Evolutionary conservation across 2,797 vertebrate species (phyloP).

Genomic region (Sebastes trivittatus): DNA sequence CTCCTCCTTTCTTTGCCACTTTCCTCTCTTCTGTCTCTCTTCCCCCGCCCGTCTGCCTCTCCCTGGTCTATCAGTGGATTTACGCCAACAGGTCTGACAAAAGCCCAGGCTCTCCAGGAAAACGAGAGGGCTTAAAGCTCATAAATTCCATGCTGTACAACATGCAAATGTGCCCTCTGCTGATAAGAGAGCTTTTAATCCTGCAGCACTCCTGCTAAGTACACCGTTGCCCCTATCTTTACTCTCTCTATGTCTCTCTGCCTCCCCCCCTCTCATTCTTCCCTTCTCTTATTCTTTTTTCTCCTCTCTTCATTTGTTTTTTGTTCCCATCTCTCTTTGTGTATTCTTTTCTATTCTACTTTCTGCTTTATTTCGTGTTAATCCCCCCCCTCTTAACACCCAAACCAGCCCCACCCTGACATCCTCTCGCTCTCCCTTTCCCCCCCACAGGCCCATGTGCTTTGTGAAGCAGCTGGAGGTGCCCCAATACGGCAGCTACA

Average conservation of each 20-base stretch:
- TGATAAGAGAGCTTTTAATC: constrained; percentile 86
- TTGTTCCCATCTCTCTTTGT: neutral
- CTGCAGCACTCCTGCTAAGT: constrained; percentile 74
- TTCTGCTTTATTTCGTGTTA: neutral
- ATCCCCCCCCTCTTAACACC: neutral
- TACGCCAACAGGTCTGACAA: constrained; percentile 77
- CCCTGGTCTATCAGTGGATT: constrained; percentile 71
- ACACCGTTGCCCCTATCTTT: constrained; percentile 71
- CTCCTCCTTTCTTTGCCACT: neutral
- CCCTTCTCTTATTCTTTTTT: constrained; percentile 1
- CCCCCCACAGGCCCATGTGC: constrained; percentile 92
- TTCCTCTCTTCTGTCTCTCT: neutral
- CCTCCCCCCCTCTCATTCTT: constrained; percentile 33
- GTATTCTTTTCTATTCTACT: neutral
- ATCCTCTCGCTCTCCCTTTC: constrained; percentile 15
- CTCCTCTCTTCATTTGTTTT: constrained; percentile 10
- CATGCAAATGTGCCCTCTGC: constrained; percentile 83
- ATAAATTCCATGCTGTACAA: constrained; percentile 82
- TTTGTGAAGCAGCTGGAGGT: constrained; percentile 98
- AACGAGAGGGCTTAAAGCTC: constrained; percentile 80
- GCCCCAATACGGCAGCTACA: constrained; percentile 93
- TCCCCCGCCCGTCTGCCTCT: constrained; percentile 16
- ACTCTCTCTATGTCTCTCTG: constrained; percentile 58
- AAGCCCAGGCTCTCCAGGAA: constrained; percentile 77
- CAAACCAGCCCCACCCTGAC: neutral